A percentile compares a stretch with the other conserved stretches of the same genome.
Conservation (phyloP, 2,797 vertebrate species). For the Loriculus beryllinus region DNA sequence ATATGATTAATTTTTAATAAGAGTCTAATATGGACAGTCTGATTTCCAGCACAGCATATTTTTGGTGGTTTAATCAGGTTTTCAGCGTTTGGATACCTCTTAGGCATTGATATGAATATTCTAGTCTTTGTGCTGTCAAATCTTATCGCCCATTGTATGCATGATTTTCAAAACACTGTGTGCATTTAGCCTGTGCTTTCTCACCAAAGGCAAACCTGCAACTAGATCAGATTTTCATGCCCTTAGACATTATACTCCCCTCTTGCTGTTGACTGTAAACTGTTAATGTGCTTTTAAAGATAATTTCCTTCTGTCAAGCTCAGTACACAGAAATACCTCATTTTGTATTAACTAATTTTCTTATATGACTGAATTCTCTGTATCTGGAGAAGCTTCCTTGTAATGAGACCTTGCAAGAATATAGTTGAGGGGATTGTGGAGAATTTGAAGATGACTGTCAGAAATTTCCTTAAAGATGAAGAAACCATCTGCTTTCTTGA, state of each 20-base stretch:
- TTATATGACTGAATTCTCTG: neutral
- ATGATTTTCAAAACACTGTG: neutral
- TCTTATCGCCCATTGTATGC: neutral
- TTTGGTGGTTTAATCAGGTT: conserved; percentile 60
- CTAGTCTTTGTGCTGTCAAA: conserved; percentile 31
- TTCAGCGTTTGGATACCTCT: conserved; percentile 33
- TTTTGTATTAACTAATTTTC: neutral
- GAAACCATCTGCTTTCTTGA: conserved; percentile 10
- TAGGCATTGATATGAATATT: conserved; percentile 31
- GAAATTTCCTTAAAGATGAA: conserved; percentile 19
- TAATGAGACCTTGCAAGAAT: neutral
- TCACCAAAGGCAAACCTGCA: neutral
- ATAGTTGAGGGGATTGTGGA: neutral
- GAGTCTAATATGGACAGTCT: conserved; percentile 50
- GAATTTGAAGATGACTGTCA: neutral
- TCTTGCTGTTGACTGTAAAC: neutral
- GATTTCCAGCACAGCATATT: conserved; percentile 22
- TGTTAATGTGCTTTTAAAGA: neutral
- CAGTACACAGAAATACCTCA: neutral
- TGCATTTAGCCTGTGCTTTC: neutral
- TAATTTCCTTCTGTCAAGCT: neutral
- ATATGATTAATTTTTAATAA: conserved; percentile 52
- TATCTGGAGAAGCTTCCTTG: neutral
- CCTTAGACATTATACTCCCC: neutral
- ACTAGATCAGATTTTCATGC: neutral